Evolutionary conservation across 2,113 vertebrate species (phyloP).

Genomic region (Muntiacus reevesi): DNA sequence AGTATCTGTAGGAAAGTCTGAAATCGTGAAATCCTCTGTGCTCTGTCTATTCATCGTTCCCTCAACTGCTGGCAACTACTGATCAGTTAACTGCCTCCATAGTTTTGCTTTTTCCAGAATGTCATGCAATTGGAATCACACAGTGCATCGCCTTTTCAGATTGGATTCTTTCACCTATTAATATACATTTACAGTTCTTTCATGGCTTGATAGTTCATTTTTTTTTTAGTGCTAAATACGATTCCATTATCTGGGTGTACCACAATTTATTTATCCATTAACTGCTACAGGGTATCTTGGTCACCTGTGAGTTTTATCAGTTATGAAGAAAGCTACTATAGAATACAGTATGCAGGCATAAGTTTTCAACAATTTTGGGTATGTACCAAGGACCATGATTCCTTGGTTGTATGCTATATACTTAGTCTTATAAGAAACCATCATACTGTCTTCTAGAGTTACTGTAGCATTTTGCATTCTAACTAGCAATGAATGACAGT

Average conservation of each 20-base stretch:
- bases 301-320: not conserved
- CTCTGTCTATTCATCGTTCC: not conserved
- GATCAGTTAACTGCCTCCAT: not conserved
- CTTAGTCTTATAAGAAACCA: not conserved
- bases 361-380: not conserved
- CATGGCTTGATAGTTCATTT: not conserved
- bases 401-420: no score
- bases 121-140: not conserved
- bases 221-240: not conserved
- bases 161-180: not conserved
- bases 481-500: no score
- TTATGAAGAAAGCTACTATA: not conserved
- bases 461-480: accelerated
- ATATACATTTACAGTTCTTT: not conserved
- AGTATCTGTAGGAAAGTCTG: not conserved
- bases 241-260: not conserved
- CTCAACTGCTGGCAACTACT: not conserved
- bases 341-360: no score
- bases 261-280: not conserved
- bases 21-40: not conserved
- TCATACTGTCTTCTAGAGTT: not conserved
- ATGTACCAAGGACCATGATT: not conserved
- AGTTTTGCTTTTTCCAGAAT: not conserved
- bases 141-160: not conserved
- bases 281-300: not conserved